Conservation (phyloP, 2,888 invertebrate genomes). For the Nesidiocoris tenuis region DNA sequence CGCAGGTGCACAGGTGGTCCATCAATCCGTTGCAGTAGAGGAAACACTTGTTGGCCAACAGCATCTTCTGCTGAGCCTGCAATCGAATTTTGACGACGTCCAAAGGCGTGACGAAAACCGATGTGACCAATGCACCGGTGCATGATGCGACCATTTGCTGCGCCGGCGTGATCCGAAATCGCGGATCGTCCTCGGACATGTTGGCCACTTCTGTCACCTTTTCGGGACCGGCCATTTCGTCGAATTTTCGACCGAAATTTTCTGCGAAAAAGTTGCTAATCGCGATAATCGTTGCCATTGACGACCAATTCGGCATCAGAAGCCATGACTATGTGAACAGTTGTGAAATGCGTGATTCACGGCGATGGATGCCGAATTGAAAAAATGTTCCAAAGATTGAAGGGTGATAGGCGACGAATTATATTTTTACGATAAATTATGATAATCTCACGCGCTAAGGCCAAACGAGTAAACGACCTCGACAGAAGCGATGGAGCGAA, state of each 20-base stretch:
- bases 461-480: too few relatives aligned
- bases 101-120: constrained; percentile 85
- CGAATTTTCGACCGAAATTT: neutral
- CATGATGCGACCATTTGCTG: constrained; percentile 86
- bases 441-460: too few relatives aligned
- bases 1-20: constrained; percentile 93
- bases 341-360: neutral
- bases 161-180: constrained; percentile 71
- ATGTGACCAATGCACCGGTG: constrained; percentile 55
- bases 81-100: constrained; percentile 99
- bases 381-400: too few relatives aligned
- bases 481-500: too few relatives aligned
- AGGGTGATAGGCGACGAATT: too few relatives aligned
- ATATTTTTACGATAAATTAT: too few relatives aligned
- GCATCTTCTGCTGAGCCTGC: constrained; percentile 87
- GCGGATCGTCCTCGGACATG: constrained; percentile 64
- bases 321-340: neutral
- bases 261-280: neutral
- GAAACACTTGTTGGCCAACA: constrained; percentile 83
- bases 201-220: neutral
- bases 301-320: neutral
- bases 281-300: neutral
- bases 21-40: constrained; percentile 97
- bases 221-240: neutral
- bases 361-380: too few relatives aligned